Evolutionary conservation across 2,888 invertebrate species (phyloP), one percentile per base, ranked within the genome.

Genomic region (Aporophyla lueneburgensis): DNA sequence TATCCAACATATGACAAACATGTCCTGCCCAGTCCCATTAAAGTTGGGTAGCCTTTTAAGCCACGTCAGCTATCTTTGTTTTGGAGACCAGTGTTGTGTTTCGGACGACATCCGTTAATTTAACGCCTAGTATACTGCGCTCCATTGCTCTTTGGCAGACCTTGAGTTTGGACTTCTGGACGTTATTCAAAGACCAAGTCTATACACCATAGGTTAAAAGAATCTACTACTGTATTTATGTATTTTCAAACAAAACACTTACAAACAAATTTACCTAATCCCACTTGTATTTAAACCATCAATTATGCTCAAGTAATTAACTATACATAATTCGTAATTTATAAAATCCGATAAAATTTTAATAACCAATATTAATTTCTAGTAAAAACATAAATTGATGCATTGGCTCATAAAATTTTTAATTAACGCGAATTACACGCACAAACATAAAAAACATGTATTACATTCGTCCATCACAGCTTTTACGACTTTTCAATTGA

Each of bases 401-500:
- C 56, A 70, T 71, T 61, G 65, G 24, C 61, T 65, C 70, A 74
- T 73, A 73, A 72, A 62, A 68, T 59, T 56, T 70, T 80, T 84
- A 86, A 86, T 86, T 86, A 81, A 82, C 76, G 72, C 82, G 71
- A 80, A 84, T 84, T 67, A 86, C 65, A 78, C 61, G 53, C 73
- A 58, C 65, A 66, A 24, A 67, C 63, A 81, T 84, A 76, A 81
- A 80, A 80, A 68, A 6, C 19, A 56, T 71, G 66, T 87, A 73
- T 71, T 74, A 74, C 70, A 67, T 70, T 68, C 82, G 81, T 86
- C 66, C 63, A 75, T 83, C 53, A 69, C 80, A 71, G 72, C 78
- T 76, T 88, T 86, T 81, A 81, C 56, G 53, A 27, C 59, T 72
- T 76, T 82, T 51, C 84, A 81, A 87, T 88, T 81, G 84, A 80